Evolutionary conservation across 1,140 invertebrate genomes (phyloP).

Genomic region (Hyposmocoma kahamanoa): DNA sequence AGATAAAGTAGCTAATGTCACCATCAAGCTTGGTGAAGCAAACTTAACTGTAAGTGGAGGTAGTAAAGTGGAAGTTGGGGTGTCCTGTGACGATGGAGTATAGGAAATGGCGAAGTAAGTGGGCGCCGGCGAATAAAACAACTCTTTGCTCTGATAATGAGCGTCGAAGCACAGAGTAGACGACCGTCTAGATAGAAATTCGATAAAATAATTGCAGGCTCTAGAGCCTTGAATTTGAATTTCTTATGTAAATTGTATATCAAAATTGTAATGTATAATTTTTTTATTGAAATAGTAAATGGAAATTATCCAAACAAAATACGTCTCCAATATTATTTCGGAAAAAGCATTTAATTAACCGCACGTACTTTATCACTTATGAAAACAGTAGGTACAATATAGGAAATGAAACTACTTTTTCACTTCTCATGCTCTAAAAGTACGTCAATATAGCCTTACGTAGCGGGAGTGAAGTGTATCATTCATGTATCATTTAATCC

Average conservation of each 20-base stretch:
- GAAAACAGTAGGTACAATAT: too few relatives aligned
- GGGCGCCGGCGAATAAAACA: not conserved
- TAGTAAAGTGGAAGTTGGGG: not conserved
- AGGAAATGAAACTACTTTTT: too few relatives aligned
- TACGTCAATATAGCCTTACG: too few relatives aligned
- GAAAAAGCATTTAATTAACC: too few relatives aligned
- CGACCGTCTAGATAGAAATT: not conserved
- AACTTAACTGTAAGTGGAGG: not conserved
- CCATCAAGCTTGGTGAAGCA: not conserved
- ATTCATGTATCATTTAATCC: too few relatives aligned
- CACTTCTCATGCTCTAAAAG: too few relatives aligned
- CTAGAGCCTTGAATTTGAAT: not conserved
- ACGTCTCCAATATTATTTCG: not conserved
- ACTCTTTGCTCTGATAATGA: not conserved
- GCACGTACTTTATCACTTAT: too few relatives aligned
- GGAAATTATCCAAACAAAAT: not conserved
- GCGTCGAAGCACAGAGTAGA: not conserved
- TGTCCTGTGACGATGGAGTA: not conserved
- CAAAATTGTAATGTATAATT: not conserved
- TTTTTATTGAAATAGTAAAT: not conserved
- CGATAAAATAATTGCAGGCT: not conserved
- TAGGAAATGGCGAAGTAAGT: not conserved
- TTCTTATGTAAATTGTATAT: not conserved
- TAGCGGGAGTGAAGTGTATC: too few relatives aligned
- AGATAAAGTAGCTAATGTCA: not conserved